Conservation (phyloP, 2,888 invertebrate species). For the Eupithecia dodoneata region DNA sequence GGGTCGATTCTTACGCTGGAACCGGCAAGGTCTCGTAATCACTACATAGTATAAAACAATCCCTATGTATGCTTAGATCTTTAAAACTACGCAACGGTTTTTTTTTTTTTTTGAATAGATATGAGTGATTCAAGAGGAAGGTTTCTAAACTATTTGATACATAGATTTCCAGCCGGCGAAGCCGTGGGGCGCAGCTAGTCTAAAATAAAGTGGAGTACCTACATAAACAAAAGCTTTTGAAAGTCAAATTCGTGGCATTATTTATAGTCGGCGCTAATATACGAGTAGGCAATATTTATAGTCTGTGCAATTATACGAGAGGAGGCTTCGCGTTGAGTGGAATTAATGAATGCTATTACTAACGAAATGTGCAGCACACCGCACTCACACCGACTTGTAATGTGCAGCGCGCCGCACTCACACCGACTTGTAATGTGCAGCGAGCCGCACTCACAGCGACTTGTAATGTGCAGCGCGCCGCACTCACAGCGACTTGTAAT, state of each 20-base stretch:
- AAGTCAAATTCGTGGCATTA: background rate
- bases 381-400: background rate
- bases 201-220: background rate
- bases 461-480: background rate
- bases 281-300: conserved; percentile 10
- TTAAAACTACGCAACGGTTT: too few relatives aligned
- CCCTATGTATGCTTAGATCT: too few relatives aligned
- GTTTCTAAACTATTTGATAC: too few relatives aligned
- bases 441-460: background rate
- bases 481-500: too few relatives aligned
- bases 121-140: too few relatives aligned
- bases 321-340: conserved; percentile 7
- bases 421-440: background rate
- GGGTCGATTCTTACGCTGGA: background rate
- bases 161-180: too few relatives aligned
- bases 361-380: conserved; percentile 15
- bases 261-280: background rate
- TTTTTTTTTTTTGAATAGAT: too few relatives aligned
- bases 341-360: conserved; percentile 28
- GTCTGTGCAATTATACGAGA: background rate
- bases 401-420: background rate
- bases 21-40: background rate
- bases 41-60: too few relatives aligned
- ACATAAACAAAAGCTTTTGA: conserved; percentile 6
- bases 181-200: too few relatives aligned